These are phyloP conservation scores for Tipula vernalis DNA, from an alignment of 2,888 invertebrate genomes.

Conservation along the genomic window DNA sequence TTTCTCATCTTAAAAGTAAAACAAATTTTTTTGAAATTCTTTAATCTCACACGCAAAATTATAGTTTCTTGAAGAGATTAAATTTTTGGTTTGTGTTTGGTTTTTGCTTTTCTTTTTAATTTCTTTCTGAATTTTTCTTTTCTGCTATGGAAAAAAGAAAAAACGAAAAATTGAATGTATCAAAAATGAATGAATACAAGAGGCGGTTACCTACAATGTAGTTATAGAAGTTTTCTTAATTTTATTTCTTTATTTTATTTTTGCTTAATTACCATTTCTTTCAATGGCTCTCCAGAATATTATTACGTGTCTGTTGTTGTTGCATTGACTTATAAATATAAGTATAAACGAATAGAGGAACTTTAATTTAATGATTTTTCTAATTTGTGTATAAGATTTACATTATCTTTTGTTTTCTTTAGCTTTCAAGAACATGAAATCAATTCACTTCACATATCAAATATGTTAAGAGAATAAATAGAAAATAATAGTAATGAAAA, in stretches of 20 bases:
- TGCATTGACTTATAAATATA: not conserved
- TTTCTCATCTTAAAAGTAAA: conserved; percentile 5
- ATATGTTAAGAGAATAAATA: not conserved
- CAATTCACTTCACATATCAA: conserved; percentile 4
- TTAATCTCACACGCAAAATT: conserved; percentile 8
- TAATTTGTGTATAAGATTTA: not conserved
- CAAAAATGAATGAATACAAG: conserved; percentile 4
- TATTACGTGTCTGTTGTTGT: not conserved
- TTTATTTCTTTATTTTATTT: not conserved
- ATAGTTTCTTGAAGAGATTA: not conserved
- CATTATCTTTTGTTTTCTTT: not conserved
- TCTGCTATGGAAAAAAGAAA: not conserved
- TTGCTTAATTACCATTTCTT: conserved; percentile 4
- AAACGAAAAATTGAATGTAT: conserved; percentile 5
- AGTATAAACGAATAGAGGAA: not conserved
- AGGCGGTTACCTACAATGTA: conserved; percentile 7
- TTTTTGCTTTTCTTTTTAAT: not conserved
- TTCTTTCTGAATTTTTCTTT: not conserved
- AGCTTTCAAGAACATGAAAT: not conserved
- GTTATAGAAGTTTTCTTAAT: not conserved
- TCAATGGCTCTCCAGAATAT: not conserved
- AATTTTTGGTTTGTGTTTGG: not conserved
- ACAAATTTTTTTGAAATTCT: not conserved
- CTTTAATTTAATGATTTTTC: not conserved
- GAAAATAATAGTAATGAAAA: not conserved